phyloP scores from a whole-genome alignment of 2,888 invertebrate species.

The Chirona hameri region DNA sequence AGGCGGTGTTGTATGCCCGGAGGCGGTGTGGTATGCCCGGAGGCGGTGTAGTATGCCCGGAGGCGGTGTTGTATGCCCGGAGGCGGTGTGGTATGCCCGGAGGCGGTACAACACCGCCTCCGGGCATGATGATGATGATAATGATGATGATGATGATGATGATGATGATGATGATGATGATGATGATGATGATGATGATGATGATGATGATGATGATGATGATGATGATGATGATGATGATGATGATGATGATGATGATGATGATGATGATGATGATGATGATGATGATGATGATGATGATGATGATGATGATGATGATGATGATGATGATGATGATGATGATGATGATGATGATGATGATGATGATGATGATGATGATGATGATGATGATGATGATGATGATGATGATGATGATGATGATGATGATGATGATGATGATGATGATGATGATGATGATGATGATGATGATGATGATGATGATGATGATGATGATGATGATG shows the following conservation, averaged over 20 bases:
- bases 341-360: conserved; percentile 22
- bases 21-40: no score
- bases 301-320: conserved; percentile 22
- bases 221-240: conserved; percentile 22
- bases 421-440: conserved; percentile 22
- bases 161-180: no score
- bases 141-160: conserved; percentile 10
- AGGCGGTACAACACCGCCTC: no score
- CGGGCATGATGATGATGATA: conserved; percentile 6
- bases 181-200: conserved; percentile 22
- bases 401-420: conserved; percentile 22
- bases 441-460: conserved; percentile 22
- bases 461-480: conserved; percentile 22
- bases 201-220: conserved; percentile 22
- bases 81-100: no score
- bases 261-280: conserved; percentile 22
- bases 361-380: conserved; percentile 11
- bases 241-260: conserved; percentile 10
- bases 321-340: conserved; percentile 22
- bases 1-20: no score
- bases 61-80: no score
- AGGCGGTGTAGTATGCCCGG: no score
- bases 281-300: conserved; percentile 22
- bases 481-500: conserved; percentile 10
- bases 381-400: conserved; percentile 22